Evolutionary conservation across 2,888 invertebrate species (phyloP), one percentile per base, ranked within the genome.

Genomic region (Pandemis cinnamomeana): DNA sequence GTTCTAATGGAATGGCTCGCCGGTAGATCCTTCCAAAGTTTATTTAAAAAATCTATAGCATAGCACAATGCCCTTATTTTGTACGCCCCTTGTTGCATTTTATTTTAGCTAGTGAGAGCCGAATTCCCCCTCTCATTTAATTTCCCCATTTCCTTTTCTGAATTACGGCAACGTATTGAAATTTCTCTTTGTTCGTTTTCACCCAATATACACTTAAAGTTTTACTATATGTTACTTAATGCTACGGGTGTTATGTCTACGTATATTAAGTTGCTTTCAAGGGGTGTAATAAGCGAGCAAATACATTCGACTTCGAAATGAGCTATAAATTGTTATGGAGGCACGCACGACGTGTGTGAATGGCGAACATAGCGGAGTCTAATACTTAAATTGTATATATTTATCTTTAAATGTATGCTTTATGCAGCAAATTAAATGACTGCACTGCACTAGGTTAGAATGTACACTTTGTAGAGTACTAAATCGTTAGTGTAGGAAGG

Each of bases 311-410:
- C 78, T 79, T 77, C 76, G 78, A 81, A 80, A 79, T 82, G 78
- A 79, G 79, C 84, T 80, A 88, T 88, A 87, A 88, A 89, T 67
- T 74, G 71, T 74, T 66, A 74, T 74, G 69, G 64, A 67, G 68
- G 67, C 67, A 58, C 36, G 67, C 67, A 58, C 36, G 63, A 61
- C 55, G 63, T 63, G 74, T 70, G 71, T 48, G 67, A 67, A 74
- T 74, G 74, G 61, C 74, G 66, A 60, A 36, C 71, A 46, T 20
- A 27, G 8, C 61, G 67, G 67, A 67, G 74, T 55, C 71, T 67
- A 67, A 13, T 67, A 66, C 71, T 20, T 15, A 20, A 64, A 48
- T 72, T 66, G 67, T 15, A n/a, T n/a, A 51, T 55, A 20, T 15
- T 20, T 55, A 8, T 20, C 53, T 7, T 55, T n/a, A 55, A 55